Conservation (phyloP, 2,888 invertebrate genomes). For the Choreutis nemorana region DNA sequence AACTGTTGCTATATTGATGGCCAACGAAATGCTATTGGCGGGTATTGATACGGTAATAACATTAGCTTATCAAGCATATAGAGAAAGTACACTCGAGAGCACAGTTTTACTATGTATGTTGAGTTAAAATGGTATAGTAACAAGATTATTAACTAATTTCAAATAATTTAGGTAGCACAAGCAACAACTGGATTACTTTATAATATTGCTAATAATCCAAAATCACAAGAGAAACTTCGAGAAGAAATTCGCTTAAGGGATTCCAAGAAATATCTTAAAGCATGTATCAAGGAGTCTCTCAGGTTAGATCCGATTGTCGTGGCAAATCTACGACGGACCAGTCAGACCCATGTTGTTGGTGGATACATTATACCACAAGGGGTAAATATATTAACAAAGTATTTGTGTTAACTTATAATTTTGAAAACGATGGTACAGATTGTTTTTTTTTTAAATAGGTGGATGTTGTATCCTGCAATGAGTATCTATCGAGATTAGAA, state of each 20-base stretch:
- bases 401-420: background rate
- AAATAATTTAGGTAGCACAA: constrained; percentile 39
- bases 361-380: constrained; percentile 51
- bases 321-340: constrained; percentile 37
- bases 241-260: constrained; percentile 31
- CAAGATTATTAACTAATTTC: too few relatives aligned
- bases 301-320: constrained; percentile 46
- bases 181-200: constrained; percentile 50
- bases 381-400: constrained; percentile 23
- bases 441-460: constrained; percentile 58
- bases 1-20: constrained; percentile 71
- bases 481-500: constrained; percentile 65
- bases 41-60: constrained; percentile 74
- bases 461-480: constrained; percentile 78
- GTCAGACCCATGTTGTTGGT: constrained; percentile 41
- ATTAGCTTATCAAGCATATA: background rate
- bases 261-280: constrained; percentile 58
- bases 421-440: background rate
- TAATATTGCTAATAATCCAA: constrained; percentile 58
- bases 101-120: too few relatives aligned
- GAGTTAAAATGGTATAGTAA: background rate
- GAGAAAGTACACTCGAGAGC: background rate
- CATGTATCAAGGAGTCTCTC: constrained; percentile 70
- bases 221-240: constrained; percentile 57
- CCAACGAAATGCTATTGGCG: constrained; percentile 73